Percentiles rank a stretch among this genome's conserved stretches.
These are phyloP conservation scores for Archocentrus centrarchus DNA, from an alignment of 2,113 vertebrate species.

Conservation along the genomic window DNA sequence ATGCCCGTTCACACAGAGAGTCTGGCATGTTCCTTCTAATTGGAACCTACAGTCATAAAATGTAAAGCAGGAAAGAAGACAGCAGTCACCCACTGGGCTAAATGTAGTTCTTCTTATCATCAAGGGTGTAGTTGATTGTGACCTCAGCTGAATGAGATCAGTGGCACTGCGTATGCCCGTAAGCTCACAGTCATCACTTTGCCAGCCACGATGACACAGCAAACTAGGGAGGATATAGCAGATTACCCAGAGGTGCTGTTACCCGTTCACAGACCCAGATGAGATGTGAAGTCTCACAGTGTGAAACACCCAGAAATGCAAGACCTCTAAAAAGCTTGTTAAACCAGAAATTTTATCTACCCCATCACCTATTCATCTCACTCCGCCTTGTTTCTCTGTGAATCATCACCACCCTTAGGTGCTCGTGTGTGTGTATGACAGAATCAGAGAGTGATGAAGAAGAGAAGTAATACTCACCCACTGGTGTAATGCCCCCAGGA, in stretches of 20 bases:
- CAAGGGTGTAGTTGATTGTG: conserved; percentile 19
- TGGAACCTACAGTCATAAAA: conserved; percentile 23
- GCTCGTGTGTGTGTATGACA: conserved; percentile 23
- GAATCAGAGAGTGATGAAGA: conserved; percentile 48
- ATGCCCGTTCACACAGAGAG: neutral
- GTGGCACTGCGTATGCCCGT: neutral
- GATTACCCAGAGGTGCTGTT: neutral
- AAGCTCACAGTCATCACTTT: conserved; percentile 39
- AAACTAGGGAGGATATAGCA: conserved; percentile 1
- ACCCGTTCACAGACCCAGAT: neutral
- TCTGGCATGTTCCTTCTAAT: conserved; percentile 9
- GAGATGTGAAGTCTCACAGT: conserved; percentile 20
- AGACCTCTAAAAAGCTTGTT: conserved; percentile 43
- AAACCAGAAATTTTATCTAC: conserved; percentile 23
- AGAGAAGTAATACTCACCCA: conserved; percentile 54
- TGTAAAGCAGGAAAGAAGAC: neutral
- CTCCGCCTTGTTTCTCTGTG: neutral
- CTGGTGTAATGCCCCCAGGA: conserved; percentile 32
- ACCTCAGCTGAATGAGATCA: conserved; percentile 59
- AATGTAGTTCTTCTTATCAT: conserved; percentile 37
- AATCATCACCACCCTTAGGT: conserved; percentile 37
- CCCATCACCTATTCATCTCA: conserved; percentile 20
- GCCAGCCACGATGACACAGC: conserved; percentile 48
- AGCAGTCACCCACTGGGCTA: conserved; percentile 21
- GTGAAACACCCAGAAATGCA: neutral